Conservation (phyloP, 2,113 vertebrate genomes). For the Himantopus leucocephalus region DNA sequence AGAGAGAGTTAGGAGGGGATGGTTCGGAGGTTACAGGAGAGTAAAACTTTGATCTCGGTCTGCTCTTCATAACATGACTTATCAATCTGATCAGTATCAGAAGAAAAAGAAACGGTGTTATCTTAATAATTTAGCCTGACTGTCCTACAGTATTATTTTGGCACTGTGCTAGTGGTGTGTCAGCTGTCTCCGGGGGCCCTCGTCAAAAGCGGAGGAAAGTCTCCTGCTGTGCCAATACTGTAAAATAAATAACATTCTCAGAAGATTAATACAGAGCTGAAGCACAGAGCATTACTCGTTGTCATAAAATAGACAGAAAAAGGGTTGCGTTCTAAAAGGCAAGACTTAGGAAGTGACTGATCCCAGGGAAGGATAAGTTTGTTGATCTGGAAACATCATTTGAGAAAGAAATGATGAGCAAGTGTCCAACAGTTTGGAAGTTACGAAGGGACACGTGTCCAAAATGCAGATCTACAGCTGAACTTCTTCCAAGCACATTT, state of each 20-base stretch:
- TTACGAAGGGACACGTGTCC: not conserved
- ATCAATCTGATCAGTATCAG: not conserved
- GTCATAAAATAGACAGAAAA: slow-evolving; percentile 58
- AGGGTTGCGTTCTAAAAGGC: slow-evolving; percentile 11
- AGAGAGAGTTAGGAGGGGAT: not conserved
- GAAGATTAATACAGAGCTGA: slow-evolving; percentile 56
- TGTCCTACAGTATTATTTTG: not conserved
- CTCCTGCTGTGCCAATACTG: slow-evolving; percentile 20
- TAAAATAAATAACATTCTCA: slow-evolving; percentile 52
- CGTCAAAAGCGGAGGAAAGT: slow-evolving; percentile 9
- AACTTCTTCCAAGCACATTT: not conserved
- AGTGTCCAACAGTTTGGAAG: slow-evolving; percentile 2
- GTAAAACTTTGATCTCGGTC: not conserved
- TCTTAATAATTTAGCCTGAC: not conserved
- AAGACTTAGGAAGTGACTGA: slow-evolving; percentile 31
- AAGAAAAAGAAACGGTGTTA: not conserved
- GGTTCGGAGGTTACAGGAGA: not conserved
- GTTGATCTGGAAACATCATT: slow-evolving; percentile 51
- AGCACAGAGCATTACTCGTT: slow-evolving; percentile 46
- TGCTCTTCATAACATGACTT: not conserved
- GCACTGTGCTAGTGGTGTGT: not conserved
- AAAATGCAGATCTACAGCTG: not conserved
- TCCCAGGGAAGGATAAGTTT: slow-evolving; percentile 3
- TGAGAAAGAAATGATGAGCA: slow-evolving; percentile 42
- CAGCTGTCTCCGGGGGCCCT: slow-evolving; percentile 25